phyloP scores from a whole-genome alignment of 2,888 invertebrate species.

The Chymomyza caudatula region DNA sequence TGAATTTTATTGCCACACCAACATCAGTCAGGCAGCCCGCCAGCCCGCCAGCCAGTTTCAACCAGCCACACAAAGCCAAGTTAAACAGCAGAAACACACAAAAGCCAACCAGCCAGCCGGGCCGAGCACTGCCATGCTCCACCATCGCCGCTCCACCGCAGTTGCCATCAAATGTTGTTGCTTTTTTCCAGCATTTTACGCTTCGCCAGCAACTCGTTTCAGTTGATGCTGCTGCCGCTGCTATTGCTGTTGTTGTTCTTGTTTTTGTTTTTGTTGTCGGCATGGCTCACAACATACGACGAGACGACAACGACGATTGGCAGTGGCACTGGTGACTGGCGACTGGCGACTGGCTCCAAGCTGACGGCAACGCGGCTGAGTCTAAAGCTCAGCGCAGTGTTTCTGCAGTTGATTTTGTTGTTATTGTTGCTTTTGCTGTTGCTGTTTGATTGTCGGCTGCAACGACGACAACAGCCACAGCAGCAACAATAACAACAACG shows the following conservation, averaged over 20 bases:
- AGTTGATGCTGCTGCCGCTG: conserved; percentile 42
- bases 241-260: no score
- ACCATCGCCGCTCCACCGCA: conserved; percentile 4
- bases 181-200: conserved; percentile 45
- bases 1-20: conserved; percentile 68
- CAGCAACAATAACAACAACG: background rate
- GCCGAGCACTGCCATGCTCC: background rate
- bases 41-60: conserved; percentile 28
- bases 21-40: conserved; percentile 33
- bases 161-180: conserved; percentile 35
- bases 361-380: conserved; percentile 54
- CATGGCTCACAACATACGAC: conserved; percentile 15
- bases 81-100: conserved; percentile 3
- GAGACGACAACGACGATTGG: background rate
- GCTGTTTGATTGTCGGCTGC: conserved; percentile 13
- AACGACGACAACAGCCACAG: conserved; percentile 18
- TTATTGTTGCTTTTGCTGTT: conserved; percentile 16
- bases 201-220: conserved; percentile 72
- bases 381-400: conserved; percentile 70
- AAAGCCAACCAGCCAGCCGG: conserved; percentile 31
- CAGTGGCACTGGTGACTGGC: conserved; percentile 10
- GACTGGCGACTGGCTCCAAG: conserved; percentile 57
- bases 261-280: conserved; percentile 22
- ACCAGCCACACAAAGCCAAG: conserved; percentile 39
- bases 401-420: conserved; percentile 41